phyloP scores from a whole-genome alignment of 2,888 invertebrate genomes.

The Clusia tigrina region DNA sequence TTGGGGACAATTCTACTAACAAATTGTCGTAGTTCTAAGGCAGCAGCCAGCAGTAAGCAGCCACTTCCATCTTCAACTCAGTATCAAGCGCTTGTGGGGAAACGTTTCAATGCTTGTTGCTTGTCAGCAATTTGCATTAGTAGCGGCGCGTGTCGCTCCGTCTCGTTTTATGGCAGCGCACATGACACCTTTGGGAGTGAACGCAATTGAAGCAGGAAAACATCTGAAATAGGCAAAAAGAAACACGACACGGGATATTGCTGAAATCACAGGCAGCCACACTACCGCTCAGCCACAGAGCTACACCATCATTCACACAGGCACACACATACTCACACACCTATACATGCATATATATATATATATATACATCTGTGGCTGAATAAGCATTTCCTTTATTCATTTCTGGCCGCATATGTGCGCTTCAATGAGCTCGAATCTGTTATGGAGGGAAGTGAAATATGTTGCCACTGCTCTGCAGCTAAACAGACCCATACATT shows the following conservation, averaged over 20 bases:
- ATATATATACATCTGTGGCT: too few species aligned
- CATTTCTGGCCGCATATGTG: too few species aligned
- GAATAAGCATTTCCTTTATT: too few species aligned
- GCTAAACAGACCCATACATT: too few species aligned
- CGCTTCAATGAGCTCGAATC: too few species aligned
- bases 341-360: background rate
- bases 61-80: conserved; percentile 50
- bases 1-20: conserved; percentile 49
- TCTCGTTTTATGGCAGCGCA: background rate
- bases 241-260: conserved; percentile 8
- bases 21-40: conserved; percentile 25
- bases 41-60: too few species aligned
- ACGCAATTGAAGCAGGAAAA: conserved; percentile 9
- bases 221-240: conserved; percentile 11
- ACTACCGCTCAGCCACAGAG: background rate
- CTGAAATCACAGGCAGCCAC: conserved; percentile 9
- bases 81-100: background rate
- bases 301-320: background rate
- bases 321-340: background rate
- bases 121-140: background rate
- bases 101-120: background rate
- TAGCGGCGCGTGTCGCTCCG: too few species aligned
- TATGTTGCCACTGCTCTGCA: too few species aligned
- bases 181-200: conserved; percentile 28
- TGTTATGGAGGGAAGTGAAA: too few species aligned